Conservation (phyloP, 2,113 vertebrate species). For the Sinocyclocheilus grahami region DNA sequence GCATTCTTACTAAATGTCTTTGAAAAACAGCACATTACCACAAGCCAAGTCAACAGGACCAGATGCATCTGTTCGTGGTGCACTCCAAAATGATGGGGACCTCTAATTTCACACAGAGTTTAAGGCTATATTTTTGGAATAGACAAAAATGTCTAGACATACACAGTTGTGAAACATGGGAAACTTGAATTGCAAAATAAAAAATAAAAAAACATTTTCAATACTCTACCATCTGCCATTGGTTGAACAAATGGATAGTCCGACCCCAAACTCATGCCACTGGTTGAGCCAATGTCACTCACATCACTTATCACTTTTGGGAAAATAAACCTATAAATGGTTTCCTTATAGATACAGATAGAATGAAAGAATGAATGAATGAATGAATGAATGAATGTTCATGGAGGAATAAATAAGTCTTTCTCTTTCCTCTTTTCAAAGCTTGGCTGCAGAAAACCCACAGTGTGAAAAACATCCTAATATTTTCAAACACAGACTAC, state of each 20-base stretch:
- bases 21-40: background rate
- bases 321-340: too few species aligned
- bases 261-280: background rate
- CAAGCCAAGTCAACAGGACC: background rate
- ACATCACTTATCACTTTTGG: too few species aligned
- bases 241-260: background rate
- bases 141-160: background rate
- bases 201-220: background rate
- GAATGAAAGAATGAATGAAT: too few species aligned
- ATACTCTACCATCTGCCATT: background rate
- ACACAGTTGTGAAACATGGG: slow-evolving; percentile 5
- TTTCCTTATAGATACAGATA: too few species aligned
- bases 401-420: background rate
- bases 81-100: background rate
- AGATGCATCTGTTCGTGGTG: background rate
- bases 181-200: background rate
- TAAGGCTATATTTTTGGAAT: background rate
- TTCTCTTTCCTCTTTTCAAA: background rate
- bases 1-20: background rate
- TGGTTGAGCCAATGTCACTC: background rate
- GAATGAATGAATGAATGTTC: too few species aligned
- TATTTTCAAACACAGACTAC: background rate
- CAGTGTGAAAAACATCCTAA: background rate
- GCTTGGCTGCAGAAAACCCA: background rate
- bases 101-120: slow-evolving; percentile 2